Conservation (phyloP, 2,113 vertebrate genomes). For the Ceyx margarethae region DNA sequence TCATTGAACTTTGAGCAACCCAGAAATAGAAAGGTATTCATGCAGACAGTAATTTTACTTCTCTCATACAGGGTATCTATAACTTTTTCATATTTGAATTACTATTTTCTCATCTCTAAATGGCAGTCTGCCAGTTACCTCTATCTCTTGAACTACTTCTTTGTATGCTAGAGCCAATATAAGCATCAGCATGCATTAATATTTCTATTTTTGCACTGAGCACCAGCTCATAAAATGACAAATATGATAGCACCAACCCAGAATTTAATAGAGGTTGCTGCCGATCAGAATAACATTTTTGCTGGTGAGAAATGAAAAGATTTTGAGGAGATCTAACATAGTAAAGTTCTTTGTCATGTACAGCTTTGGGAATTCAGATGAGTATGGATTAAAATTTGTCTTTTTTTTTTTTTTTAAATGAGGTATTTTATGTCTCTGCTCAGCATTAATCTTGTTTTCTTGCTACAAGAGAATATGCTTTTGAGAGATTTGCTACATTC, state of each 20-base stretch:
- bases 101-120: constrained; percentile 17
- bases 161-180: background rate
- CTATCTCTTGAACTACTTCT: background rate
- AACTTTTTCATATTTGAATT: background rate
- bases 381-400: background rate
- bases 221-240: background rate
- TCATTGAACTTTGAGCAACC: background rate
- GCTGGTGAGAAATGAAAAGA: background rate
- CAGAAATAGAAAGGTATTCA: background rate
- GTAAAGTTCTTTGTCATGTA: background rate
- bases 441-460: background rate
- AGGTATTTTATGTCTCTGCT: background rate
- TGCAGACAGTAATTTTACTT: background rate
- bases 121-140: constrained; percentile 1
- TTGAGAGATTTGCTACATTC: background rate
- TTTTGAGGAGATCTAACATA: background rate
- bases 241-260: background rate
- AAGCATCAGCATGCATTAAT: background rate
- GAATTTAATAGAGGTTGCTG: background rate
- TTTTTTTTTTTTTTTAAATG: background rate
- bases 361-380: background rate
- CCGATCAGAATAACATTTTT: constrained; percentile 2
- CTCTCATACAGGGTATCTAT: background rate
- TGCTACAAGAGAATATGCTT: background rate
- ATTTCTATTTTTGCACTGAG: constrained; percentile 19